These are phyloP conservation scores for Ferrisia virgata DNA, from an alignment of 2,888 invertebrate species.

Conservation along the genomic window DNA sequence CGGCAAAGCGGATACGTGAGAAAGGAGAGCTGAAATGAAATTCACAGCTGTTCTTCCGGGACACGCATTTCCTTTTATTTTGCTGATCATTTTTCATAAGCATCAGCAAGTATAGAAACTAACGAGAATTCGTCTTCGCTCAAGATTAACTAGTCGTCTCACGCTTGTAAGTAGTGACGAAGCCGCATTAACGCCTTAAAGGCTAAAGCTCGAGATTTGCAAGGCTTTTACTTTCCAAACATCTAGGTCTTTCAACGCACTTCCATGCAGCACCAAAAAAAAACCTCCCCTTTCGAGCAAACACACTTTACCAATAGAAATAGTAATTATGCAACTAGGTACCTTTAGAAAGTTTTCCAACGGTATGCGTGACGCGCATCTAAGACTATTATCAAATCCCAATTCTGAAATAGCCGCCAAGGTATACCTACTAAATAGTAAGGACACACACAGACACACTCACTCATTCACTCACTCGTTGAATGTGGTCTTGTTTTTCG, in stretches of 20 bases:
- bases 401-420: not conserved
- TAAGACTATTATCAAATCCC: not conserved
- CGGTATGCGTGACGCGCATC: not conserved
- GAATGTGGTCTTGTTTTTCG: too few relatives aligned
- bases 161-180: constrained; percentile 41
- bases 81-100: constrained; percentile 45
- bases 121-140: constrained; percentile 42
- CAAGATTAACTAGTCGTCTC: constrained; percentile 45
- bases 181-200: constrained; percentile 44
- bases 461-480: too few relatives aligned
- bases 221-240: constrained; percentile 42
- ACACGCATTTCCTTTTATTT: constrained; percentile 44
- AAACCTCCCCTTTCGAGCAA: not conserved
- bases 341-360: not conserved
- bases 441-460: too few relatives aligned
- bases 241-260: constrained; percentile 40
- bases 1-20: constrained; percentile 22
- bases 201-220: constrained; percentile 38
- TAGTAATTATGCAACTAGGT: not conserved
- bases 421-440: too few relatives aligned
- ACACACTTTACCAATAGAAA: not conserved
- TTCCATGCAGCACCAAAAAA: not conserved
- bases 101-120: constrained; percentile 41
- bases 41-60: constrained; percentile 45
- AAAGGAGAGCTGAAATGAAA: constrained; percentile 34